Base-by-base conservation (phyloP, 2,113 vertebrate species). In the Laterallus jamaicensis region DNA sequence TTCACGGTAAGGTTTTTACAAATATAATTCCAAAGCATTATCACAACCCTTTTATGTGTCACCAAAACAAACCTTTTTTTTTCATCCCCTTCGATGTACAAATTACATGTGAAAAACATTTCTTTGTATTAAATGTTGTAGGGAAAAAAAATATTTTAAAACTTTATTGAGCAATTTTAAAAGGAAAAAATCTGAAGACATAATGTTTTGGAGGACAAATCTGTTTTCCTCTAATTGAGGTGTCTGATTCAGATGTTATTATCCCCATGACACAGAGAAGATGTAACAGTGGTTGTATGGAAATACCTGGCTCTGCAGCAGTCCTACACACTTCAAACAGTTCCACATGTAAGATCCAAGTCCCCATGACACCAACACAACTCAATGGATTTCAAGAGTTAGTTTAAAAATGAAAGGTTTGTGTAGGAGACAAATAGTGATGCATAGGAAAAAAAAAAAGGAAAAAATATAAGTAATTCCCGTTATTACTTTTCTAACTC, bases 181-280 rank as follows among this genome's bases (percentile, higher is more conserved):
- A 92, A 70, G 60, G 63, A 25, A 84, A 91, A 95, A 96, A 90
- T 80, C 86, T 75, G 88, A 94, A 94, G 54, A 80, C 52, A 80
- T 50, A 59, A 73, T 58, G 5, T 59, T 95, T 88, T 78, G 59
- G 76, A 88, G 83, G 92, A 83, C 73, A 69, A 71, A 86, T 96
- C 73, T 97, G 92, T 95, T 97, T 96, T 88, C 64, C 76, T 95
- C 67, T 92, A 87, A 93, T 90, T 75, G 58, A 85, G 87, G 63
- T 88, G 40, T 90, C 82, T 96, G 85, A 92, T 95, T 96, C 87
- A 88, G 44, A 50, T 73, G n/a, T 78, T 87, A 37, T 90, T 60
- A 76, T 91, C 21, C 22, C 25, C 37, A 37, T 62, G 88, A 84
- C 71, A 84, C 29, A 85, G 21, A 93, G 64, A 93, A 95, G 52